Evolutionary conservation across 2,888 invertebrate genomes (phyloP), one percentile per base, ranked within the genome.

Genomic region (Hololepta plana): DNA sequence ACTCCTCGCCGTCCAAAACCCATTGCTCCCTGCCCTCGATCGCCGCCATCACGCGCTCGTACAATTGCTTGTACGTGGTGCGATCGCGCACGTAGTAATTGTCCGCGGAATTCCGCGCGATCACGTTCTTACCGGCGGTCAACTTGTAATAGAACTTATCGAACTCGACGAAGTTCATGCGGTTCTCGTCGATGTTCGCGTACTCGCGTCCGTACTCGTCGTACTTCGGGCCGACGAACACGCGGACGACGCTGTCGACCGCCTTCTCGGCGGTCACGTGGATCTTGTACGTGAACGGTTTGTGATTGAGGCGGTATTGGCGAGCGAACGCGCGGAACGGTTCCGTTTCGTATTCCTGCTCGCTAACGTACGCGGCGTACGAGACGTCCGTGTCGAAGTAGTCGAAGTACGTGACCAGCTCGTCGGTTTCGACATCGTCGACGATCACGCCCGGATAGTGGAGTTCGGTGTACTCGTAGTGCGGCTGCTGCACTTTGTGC

Each of bases 141-240:
- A 81, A 51, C 35, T 65, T 62, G 49, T 61, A 62, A 5, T 61
- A 35, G 59, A 75, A 62, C 31, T 50, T 47, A 44, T 73, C 73
- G 13, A 72, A 46, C 44, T 64, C 58, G 33, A 65, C 62, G 42
- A 70, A 72, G 44, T 69, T 62, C 39, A 58, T 50, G 46, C 63
- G 60, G 45, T 61, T 64, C 9, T 67, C 55, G 32, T 61, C 57
- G 9, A 73, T 43, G 32, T 52, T 50, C 11, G 67, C 42, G n/a
- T n/a, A n/a, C 16, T 54, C 51, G 34, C 59, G 60, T 23, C 61
- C 62, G 25, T 60, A 59, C 36, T 61, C 56, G 41, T 74, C 67
- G 43, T 65, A 69, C 50, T 73, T 75, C 7, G 77, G 77, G 35
- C 72, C 76, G 15, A 76, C 41, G 61, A 69, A 79, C 14, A 74